Evolutionary conservation across 1,140 invertebrate genomes (phyloP).

Genomic region (Atta cephalotes): DNA sequence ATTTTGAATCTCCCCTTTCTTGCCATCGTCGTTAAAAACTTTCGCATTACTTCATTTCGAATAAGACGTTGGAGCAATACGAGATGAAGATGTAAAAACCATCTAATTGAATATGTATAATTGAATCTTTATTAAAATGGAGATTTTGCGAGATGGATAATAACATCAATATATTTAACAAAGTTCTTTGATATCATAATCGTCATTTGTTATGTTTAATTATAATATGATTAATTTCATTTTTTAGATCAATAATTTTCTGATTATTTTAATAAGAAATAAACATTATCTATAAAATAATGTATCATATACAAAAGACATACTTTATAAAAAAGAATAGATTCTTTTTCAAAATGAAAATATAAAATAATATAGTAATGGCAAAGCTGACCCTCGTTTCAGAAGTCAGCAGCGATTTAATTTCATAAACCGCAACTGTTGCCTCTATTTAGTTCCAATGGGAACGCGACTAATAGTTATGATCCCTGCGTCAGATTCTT

Average conservation of each 20-base stretch:
- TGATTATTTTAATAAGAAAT: not conserved
- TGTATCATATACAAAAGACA: not conserved
- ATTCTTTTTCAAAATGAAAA: not conserved
- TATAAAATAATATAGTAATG: not conserved
- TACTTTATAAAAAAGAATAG: not conserved
- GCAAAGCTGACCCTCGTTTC: constrained; percentile 78
- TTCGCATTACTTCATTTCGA: constrained; percentile 41
- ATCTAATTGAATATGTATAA: not conserved
- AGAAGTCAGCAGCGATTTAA: constrained; percentile 82
- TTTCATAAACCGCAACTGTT: constrained; percentile 87
- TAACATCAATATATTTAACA: not conserved
- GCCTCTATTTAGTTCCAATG: constrained; percentile 83
- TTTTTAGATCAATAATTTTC: not conserved
- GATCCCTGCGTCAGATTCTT: constrained; percentile 74
- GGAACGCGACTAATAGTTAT: constrained; percentile 82
- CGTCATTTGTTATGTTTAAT: not conserved
- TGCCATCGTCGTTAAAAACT: constrained; percentile 55
- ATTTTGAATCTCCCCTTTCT: not conserved
- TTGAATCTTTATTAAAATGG: constrained; percentile 42
- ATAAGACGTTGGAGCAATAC: constrained; percentile 47
- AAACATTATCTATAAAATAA: not conserved
- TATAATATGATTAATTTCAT: not conserved
- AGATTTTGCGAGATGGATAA: not conserved
- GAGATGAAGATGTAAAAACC: constrained; percentile 23
- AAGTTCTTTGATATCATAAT: not conserved